A percentile compares a stretch with the other conserved stretches of the same genome.
Conservation (phyloP, 2,113 vertebrate genomes). For the Nycticebus coucang region DNA sequence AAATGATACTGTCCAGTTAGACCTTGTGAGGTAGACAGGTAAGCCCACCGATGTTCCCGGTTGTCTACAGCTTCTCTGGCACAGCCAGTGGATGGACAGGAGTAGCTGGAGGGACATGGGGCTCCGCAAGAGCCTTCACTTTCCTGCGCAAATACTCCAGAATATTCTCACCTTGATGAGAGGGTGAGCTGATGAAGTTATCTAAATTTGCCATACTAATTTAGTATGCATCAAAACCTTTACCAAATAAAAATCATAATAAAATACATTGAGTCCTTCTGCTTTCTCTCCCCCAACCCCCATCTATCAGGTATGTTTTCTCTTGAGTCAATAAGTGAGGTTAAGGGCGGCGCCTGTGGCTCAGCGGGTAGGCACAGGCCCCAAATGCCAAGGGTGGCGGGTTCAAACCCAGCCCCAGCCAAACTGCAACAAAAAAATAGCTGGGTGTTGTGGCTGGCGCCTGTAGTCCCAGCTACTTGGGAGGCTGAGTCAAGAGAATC, state of each 20-base stretch:
- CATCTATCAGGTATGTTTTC: neutral
- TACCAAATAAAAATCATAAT: neutral
- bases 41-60: neutral
- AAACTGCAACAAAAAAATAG: too few species aligned
- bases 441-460: too few species aligned
- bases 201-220: neutral
- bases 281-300: neutral
- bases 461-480: too few species aligned
- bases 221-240: neutral
- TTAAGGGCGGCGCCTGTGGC: too few species aligned
- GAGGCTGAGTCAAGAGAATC: too few species aligned
- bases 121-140: neutral
- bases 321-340: neutral
- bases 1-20: neutral
- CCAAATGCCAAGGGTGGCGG: too few species aligned
- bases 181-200: neutral
- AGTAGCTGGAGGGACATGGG: neutral
- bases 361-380: too few species aligned
- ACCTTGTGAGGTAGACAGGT: neutral
- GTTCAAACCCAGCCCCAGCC: too few species aligned
- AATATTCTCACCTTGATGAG: neutral
- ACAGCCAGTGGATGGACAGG: neutral
- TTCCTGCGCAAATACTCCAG: neutral
- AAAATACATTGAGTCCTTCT: neutral
- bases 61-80: neutral